Evolutionary conservation across 2,797 vertebrate species (phyloP).

Genomic region (Falco naumanni): DNA sequence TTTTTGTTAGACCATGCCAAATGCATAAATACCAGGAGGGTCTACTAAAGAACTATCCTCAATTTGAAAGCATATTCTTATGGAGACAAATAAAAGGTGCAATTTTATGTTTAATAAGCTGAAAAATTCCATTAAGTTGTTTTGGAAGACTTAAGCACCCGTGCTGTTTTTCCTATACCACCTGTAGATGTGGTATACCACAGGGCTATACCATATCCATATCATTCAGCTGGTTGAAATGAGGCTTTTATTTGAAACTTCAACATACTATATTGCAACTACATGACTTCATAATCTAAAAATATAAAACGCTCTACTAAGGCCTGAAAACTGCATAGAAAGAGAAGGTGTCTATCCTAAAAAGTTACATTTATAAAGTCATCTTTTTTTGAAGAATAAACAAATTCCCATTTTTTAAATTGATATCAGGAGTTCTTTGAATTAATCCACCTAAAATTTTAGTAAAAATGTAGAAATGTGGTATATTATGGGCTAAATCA

Average conservation of each 20-base stretch:
- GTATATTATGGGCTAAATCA: not conserved
- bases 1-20: not conserved
- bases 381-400: not conserved
- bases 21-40: not conserved
- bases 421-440: not conserved
- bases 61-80: not conserved
- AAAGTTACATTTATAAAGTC: not conserved
- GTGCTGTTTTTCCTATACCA: not conserved
- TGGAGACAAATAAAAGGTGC: not conserved
- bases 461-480: not conserved
- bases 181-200: not conserved
- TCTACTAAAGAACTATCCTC: not conserved
- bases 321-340: not conserved
- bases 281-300: not conserved
- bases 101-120: slow-evolving; percentile 1
- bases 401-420: not conserved
- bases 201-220: not conserved
- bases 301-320: not conserved
- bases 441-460: not conserved
- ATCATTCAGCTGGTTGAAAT: not conserved
- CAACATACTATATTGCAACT: not conserved
- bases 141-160: not conserved
- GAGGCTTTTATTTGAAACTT: not conserved
- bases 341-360: not conserved
- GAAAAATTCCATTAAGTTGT: not conserved